These are phyloP conservation scores for Cotesia vestalis DNA, from an alignment of 1,140 invertebrate species.

Conservation along the genomic window DNA sequence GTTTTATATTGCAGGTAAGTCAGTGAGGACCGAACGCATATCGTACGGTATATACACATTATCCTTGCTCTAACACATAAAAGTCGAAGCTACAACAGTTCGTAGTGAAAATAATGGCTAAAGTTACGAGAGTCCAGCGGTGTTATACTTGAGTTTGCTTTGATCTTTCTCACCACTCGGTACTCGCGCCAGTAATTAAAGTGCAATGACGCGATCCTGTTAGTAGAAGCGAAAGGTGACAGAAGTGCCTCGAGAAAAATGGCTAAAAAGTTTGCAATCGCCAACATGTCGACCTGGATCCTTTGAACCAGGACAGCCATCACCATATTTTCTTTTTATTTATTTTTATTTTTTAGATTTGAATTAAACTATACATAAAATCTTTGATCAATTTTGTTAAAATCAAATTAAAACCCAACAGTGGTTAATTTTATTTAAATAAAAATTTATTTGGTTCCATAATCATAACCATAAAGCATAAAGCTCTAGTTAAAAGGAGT, in stretches of 20 bases:
- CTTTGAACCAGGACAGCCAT: too few species aligned
- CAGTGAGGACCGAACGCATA: too few species aligned
- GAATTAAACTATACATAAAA: neutral
- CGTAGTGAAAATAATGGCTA: neutral
- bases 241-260: slow-evolving; percentile 1
- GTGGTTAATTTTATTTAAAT: too few species aligned
- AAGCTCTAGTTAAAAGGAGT: too few species aligned
- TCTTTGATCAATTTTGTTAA: neutral
- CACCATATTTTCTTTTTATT: too few species aligned
- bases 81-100: slow-evolving; percentile 7
- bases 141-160: slow-evolving; percentile 18
- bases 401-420: neutral
- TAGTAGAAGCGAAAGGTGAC: neutral
- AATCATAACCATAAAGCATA: too few species aligned
- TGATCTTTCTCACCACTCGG: slow-evolving; percentile 16
- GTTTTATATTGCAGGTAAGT: too few species aligned
- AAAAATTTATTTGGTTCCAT: too few species aligned
- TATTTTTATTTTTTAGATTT: neutral
- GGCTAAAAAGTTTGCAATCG: neutral
- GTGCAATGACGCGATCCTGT: slow-evolving; percentile 17
- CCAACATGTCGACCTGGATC: too few species aligned
- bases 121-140: slow-evolving; percentile 4
- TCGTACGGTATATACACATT: too few species aligned
- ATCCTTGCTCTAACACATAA: neutral
- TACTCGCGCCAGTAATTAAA: slow-evolving; percentile 26